These are phyloP conservation scores for Lonchura striata DNA, from an alignment of 2,113 vertebrate genomes.

Conservation along the genomic window DNA sequence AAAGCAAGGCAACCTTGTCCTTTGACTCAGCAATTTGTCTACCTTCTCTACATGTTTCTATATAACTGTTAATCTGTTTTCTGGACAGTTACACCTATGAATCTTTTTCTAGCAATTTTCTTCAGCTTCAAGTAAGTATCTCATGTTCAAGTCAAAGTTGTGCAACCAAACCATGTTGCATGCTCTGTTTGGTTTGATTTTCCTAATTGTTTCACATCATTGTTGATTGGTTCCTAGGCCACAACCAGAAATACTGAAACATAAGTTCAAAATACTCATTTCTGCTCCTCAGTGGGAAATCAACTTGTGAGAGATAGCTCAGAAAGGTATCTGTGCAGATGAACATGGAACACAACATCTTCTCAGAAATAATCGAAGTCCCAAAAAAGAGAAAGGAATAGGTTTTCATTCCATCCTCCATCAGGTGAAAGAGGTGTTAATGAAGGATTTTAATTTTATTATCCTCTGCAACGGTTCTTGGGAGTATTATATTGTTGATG, in stretches of 20 bases:
- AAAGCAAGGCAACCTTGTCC: background rate
- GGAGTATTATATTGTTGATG: background rate
- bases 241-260: background rate
- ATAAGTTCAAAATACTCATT: background rate
- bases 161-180: background rate
- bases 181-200: background rate
- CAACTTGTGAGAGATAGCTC: background rate
- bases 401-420: background rate
- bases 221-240: background rate
- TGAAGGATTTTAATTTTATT: background rate
- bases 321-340: background rate
- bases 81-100: background rate
- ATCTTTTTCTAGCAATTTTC: background rate
- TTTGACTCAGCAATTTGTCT: background rate
- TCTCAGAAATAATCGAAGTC: background rate
- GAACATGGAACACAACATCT: background rate
- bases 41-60: background rate
- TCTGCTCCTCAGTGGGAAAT: background rate
- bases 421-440: background rate
- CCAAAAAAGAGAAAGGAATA: background rate
- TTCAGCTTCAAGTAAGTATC: constrained; percentile 17
- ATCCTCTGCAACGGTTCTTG: background rate
- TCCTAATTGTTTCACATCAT: background rate
- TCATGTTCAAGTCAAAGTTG: background rate
- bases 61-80: background rate